Evolutionary conservation across 2,888 invertebrate genomes (phyloP), one percentile per base, ranked within the genome.

Genomic region (Neoitamus cyanurus): DNA sequence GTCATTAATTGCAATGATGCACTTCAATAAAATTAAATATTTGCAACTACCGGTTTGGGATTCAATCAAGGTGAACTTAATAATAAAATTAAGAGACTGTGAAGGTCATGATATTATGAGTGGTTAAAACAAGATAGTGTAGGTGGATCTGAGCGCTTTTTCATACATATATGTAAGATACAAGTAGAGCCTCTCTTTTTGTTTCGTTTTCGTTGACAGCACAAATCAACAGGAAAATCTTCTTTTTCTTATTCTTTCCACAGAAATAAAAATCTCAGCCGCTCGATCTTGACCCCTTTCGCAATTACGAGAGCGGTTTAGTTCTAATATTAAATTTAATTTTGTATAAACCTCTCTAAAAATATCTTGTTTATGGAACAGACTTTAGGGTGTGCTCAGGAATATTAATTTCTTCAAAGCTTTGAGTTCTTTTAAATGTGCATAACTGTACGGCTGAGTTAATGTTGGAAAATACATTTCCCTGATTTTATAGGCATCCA

Each of bases 261-360:
- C 28, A 58, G 31, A 31, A 78, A 48, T 58, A 48, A 30, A 31
- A 78, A 48, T 78, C 48, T 78, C 46, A 58, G 3, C 46, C 20
- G 75, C 28, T 42, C 25, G 78, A 78, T 78, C 78, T 78, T 78
- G 78, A 78, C 78, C 78, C 31, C 48, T 78, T 78, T 78, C 78
- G 58, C 31, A 78, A 78, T 28, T 48, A 48, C 25, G 30, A 15
- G 15, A 30, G 78, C 11, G 48, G 48, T 13, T 58, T 48, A 58
- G 25, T 78, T 78, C 58, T 78, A 78, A 37, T 46, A 78, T 78
- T 78, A 78, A 78, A 31, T 31, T 58, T 1, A 30, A 78, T 31
- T 78, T 58, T 58, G 48, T 46, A 58, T 78, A 58, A 78, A 58
- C 78, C 34, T 11, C 58, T 31, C 78, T 78, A 78, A 78, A 78